Percentiles rank a stretch among this genome's conserved stretches.
Conservation (phyloP, 1,140 invertebrate genomes). For the Pemphigus obesinymphae region DNA sequence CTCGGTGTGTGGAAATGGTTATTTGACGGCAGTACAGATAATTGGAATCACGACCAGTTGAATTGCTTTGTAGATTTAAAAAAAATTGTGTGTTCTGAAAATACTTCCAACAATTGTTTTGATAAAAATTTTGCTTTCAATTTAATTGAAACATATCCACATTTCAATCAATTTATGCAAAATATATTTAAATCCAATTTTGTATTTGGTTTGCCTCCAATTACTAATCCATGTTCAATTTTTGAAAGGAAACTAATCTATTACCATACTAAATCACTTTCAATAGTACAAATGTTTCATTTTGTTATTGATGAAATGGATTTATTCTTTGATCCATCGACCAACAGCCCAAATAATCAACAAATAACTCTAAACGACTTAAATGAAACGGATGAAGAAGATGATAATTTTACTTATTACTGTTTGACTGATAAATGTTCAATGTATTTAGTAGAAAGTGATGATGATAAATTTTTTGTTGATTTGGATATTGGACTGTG, state of each 20-base stretch:
- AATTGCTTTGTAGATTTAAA: constrained; percentile 4
- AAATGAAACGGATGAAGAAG: not conserved
- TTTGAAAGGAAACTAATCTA: constrained; percentile 10
- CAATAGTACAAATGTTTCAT: not conserved
- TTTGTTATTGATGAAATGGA: not conserved
- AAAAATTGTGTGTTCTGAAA: not conserved
- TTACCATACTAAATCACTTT: not conserved
- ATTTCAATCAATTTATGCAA: not conserved
- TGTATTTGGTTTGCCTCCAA: not conserved
- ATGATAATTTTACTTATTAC: not conserved
- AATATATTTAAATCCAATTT: not conserved
- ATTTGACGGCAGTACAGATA: not conserved
- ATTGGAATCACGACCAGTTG: not conserved
- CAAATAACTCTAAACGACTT: not conserved
- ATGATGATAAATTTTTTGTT: not conserved
- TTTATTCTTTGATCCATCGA: not conserved
- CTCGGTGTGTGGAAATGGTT: not conserved
- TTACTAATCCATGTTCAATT: not conserved
- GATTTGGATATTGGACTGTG: not conserved
- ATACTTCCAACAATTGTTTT: not conserved
- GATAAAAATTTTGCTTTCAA: not conserved
- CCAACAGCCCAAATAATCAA: not conserved
- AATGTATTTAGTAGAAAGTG: not conserved
- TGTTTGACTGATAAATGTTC: not conserved
- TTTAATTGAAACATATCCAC: not conserved